Evolutionary conservation across 2,113 vertebrate species (phyloP), one percentile per base, ranked within the genome.

Genomic region (Pollachius pollachius): DNA sequence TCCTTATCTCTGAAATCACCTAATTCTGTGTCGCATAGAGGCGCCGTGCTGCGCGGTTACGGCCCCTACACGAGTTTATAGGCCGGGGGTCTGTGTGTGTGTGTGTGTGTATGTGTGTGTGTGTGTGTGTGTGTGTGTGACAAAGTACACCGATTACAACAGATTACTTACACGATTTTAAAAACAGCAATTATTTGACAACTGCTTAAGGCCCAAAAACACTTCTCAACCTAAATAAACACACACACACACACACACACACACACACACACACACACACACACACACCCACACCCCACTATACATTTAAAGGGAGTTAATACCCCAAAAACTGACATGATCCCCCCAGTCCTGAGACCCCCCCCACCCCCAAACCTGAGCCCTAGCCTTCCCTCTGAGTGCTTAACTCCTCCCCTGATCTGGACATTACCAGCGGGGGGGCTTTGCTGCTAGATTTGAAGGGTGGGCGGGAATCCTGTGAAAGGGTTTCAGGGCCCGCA

Each of bases 101-200:
- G 57, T 58, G 16, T 58, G 18, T 80, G 37, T 41, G 78, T 63
- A 67, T 81, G 76, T 74, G 68, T 71, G 68, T 72, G 71, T 59
- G 69, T 73, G 81, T 71, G 77, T 73, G 79, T 80, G 70, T 67
- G 65, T 73, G 76, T 73, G 76, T 87, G 84, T 87, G 82, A 85
- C 84, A 80, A 77, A 9, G 37, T 41, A 87, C 74, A 66, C 67
- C 71, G 84, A 87, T 89, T 90, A 88, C 75, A 86, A 77, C 82
- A 90, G 86, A 89, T 91, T 89, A 90, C 84, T 88, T 89, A 89
- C 84, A 88, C 84, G 72, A 81, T 18, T 76, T 70, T 75, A 82
- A 81, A 88, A 88, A 89, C 76, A 87, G 87, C 86, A 86, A 88
- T 90, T 91, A 90, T 83, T 79, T 80, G 86, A 88, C 85, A 87